Percentiles rank a stretch among this genome's conserved stretches.
These are phyloP conservation scores for Philotrypesis tridentata DNA, from an alignment of 1,140 invertebrate species.

Conservation along the genomic window DNA sequence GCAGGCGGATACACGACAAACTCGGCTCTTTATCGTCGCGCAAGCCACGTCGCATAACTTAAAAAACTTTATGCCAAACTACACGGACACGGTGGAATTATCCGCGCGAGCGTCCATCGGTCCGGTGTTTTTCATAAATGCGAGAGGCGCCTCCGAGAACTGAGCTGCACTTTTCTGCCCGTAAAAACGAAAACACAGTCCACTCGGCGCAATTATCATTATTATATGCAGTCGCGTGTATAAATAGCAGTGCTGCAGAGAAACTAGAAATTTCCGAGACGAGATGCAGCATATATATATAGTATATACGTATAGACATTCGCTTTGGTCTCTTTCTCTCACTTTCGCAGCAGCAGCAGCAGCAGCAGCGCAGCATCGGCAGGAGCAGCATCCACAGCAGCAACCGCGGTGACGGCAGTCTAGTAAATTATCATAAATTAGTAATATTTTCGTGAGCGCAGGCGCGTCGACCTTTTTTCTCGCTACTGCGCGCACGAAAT, in stretches of 20 bases:
- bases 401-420: slow-evolving; percentile 51
- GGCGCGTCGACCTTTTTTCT: slow-evolving; percentile 19
- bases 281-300: slow-evolving; percentile 50
- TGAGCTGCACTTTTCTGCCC: neutral
- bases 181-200: slow-evolving; percentile 6
- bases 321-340: slow-evolving; percentile 6
- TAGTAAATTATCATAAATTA: slow-evolving; percentile 69
- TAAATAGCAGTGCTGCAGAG: slow-evolving; percentile 39
- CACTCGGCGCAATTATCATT: slow-evolving; percentile 41
- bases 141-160: neutral
- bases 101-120: slow-evolving; percentile 11
- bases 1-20: slow-evolving; percentile 30
- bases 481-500: slow-evolving; percentile 52
- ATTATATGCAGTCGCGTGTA: slow-evolving; percentile 47
- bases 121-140: slow-evolving; percentile 7
- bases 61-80: slow-evolving; percentile 37
- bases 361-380: too few relatives aligned
- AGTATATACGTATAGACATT: neutral
- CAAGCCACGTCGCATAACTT: slow-evolving; percentile 18
- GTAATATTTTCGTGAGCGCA: slow-evolving; percentile 63
- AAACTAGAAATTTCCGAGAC: slow-evolving; percentile 29
- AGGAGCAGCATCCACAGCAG: neutral
- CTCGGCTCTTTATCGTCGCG: slow-evolving; percentile 33
- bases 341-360: neutral
- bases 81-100: slow-evolving; percentile 15